Evolutionary conservation across 2,797 vertebrate genomes (phyloP).

Genomic region (Sylvia borin): DNA sequence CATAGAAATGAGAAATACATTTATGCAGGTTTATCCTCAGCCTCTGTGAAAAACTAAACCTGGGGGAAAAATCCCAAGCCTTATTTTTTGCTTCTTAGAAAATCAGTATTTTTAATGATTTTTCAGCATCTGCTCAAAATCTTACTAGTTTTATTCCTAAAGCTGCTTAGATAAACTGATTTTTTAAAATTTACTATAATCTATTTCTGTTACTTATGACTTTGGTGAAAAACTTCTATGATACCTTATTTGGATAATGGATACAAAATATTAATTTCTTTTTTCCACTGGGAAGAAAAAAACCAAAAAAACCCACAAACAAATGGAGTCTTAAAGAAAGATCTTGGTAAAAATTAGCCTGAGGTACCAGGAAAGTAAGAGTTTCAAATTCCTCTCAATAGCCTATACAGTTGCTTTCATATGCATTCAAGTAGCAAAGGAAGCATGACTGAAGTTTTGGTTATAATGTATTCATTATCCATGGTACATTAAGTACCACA

Average conservation of each 20-base stretch:
- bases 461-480: neutral
- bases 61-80: rapidly evolving
- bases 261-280: neutral
- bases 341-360: neutral
- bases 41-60: neutral
- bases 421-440: neutral
- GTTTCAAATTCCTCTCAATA: neutral
- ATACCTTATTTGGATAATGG: neutral
- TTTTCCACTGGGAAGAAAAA: neutral
- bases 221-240: neutral
- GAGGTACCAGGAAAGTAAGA: neutral
- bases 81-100: neutral
- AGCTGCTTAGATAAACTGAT: neutral
- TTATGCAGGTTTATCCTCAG: neutral
- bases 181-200: rapidly evolving
- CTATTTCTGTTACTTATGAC: neutral
- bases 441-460: neutral
- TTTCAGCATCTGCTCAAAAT: neutral
- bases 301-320: neutral
- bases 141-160: neutral
- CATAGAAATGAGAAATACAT: neutral
- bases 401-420: neutral
- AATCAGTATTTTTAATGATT: neutral
- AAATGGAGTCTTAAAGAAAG: neutral
- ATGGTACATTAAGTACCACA: neutral